These are phyloP conservation scores for Ceuthmochares aereus DNA, from an alignment of 2,113 vertebrate species.

Conservation along the genomic window DNA sequence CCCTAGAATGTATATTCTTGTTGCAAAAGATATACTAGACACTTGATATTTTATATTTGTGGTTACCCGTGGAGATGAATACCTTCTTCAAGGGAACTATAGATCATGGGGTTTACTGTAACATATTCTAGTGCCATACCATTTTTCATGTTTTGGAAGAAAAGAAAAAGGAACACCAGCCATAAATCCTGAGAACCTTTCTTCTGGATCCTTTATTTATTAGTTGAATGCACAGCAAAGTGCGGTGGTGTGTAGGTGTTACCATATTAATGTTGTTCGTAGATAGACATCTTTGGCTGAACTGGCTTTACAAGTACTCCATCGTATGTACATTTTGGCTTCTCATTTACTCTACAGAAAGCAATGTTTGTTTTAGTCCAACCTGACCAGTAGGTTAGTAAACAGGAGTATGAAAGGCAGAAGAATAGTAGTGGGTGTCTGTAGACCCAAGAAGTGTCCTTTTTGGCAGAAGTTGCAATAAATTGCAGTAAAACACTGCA, in stretches of 20 bases:
- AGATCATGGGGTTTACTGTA: background rate
- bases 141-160: constrained; percentile 20
- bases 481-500: background rate
- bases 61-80: constrained; percentile 17
- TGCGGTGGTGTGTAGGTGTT: background rate
- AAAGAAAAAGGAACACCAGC: background rate
- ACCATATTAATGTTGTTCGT: background rate
- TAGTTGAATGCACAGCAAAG: background rate
- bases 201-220: background rate
- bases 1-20: background rate
- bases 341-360: background rate
- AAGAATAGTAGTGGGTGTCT: background rate
- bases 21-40: background rate
- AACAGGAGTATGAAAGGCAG: background rate
- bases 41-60: background rate
- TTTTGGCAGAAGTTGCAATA: background rate
- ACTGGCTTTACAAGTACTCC: background rate
- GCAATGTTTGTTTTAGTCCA: background rate
- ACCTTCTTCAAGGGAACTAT: background rate
- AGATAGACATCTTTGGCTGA: background rate
- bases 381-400: background rate
- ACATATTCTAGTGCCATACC: background rate
- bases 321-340: background rate
- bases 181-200: constrained; percentile 4
- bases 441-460: background rate